Evolutionary conservation across 1,140 invertebrate species (phyloP), one percentile per base, ranked within the genome.

Genomic region (Lucilia sericata): DNA sequence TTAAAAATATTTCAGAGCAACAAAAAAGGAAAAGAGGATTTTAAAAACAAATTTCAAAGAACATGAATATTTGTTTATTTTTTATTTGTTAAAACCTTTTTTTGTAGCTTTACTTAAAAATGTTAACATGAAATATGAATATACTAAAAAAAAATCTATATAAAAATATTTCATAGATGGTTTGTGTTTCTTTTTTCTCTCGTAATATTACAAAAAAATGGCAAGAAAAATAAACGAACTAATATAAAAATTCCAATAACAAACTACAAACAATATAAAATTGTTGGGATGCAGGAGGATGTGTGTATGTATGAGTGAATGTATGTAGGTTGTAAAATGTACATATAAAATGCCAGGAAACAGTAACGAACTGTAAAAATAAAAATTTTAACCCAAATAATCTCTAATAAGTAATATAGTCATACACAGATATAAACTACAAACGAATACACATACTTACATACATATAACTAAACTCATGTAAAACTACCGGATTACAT

Each of bases 361-460:
- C 42, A 19, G 76, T 80, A 80, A 80, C 76, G 76, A 80, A 80
- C 76, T 80, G 76, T 80, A 80, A 80, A 42, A 80, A 80, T 21
- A 49, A 80, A 51, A 47, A 80, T 49, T 80, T 21, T 80, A 80
- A 80, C 76, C 76, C 76, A 80, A 80, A 80, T 80, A 80, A 80
- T 80, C 76, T 80, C 76, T 80, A 80, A 80, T 80, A 80, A 80
- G 76, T 80, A 80, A 80, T 49, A 80, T 80, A 80, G 42, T 80
- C 76, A 80, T 80, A 80, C 17, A 47, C n/a, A 80, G n/a, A 76
- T 55, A n/a, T 17, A 55, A 55, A 76, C 74, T 76, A 76, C 76
- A 49, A 13, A 80, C 19, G 25, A 42, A 36, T 42, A 78, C 36
- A 78, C 36, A 78, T 5, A 42, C n/a, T n/a, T 42, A 65, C 17